These are phyloP conservation scores for Conops quadrifasciatus DNA, from an alignment of 2,888 invertebrate genomes.

Conservation along the genomic window DNA sequence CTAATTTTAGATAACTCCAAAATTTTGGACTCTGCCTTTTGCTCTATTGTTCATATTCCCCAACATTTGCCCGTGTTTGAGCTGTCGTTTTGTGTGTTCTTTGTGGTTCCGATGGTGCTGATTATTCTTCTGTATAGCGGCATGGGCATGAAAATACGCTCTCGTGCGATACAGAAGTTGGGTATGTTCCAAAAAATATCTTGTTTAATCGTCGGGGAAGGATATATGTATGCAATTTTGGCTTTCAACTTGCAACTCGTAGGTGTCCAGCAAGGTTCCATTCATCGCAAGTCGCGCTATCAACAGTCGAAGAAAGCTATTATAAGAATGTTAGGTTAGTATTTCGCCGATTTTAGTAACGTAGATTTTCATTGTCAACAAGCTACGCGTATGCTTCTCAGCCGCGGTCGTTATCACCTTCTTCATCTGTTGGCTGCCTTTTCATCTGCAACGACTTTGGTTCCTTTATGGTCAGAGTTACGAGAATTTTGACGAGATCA, in stretches of 20 bases:
- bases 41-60: conserved; percentile 74
- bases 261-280: conserved; percentile 70
- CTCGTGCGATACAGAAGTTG: conserved; percentile 67
- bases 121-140: conserved; percentile 81
- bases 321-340: conserved; percentile 81
- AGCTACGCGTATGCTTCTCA: no score
- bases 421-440: conserved; percentile 96
- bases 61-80: conserved; percentile 78
- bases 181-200: conserved; percentile 51
- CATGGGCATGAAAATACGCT: conserved; percentile 77
- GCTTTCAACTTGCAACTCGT: conserved; percentile 19
- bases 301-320: conserved; percentile 78
- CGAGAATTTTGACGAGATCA: conserved; percentile 72
- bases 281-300: conserved; percentile 75
- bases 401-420: conserved; percentile 93
- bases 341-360: neutral
- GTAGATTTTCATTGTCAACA: conserved; percentile 15
- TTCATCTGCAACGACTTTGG: conserved; percentile 89
- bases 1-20: conserved; percentile 63
- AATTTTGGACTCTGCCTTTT: conserved; percentile 81
- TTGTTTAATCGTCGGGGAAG: no score
- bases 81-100: conserved; percentile 82
- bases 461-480: conserved; percentile 76
- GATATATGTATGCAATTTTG: neutral
- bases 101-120: conserved; percentile 77